These are phyloP conservation scores for Varanus salvator DNA, from an alignment of 2,113 vertebrate species.

Conservation along the genomic window DNA sequence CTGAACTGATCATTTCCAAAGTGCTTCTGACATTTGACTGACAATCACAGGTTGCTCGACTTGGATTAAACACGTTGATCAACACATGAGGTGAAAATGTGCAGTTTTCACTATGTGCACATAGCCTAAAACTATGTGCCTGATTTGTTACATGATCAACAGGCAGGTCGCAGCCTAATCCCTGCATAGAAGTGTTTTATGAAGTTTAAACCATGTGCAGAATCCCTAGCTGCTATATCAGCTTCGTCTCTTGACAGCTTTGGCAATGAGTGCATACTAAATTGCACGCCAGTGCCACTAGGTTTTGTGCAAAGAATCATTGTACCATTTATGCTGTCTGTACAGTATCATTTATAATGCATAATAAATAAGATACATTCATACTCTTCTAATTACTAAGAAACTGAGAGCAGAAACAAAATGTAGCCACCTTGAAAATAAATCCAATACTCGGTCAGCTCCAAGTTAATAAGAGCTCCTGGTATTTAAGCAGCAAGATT, in stretches of 20 bases:
- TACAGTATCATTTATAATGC: slow-evolving; percentile 14
- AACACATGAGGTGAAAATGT: neutral
- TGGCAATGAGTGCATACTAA: slow-evolving; percentile 16
- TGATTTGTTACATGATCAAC: slow-evolving; percentile 8
- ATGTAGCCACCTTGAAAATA: slow-evolving; percentile 19
- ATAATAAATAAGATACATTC: slow-evolving; percentile 37
- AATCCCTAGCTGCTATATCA: neutral
- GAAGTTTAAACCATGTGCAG: neutral
- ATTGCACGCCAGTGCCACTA: neutral
- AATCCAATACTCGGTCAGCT: slow-evolving; percentile 21
- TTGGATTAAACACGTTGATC: neutral
- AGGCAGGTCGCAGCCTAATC: slow-evolving; percentile 3
- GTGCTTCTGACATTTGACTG: neutral
- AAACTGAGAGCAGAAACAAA: neutral
- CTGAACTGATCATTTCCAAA: neutral
- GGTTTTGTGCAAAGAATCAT: slow-evolving; percentile 1
- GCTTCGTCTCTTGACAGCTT: neutral
- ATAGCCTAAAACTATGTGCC: neutral
- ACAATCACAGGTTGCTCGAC: neutral
- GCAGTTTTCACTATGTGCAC: neutral
- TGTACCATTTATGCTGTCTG: slow-evolving; percentile 5
- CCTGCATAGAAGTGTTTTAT: slow-evolving; percentile 1
- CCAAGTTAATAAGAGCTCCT: slow-evolving; percentile 25
- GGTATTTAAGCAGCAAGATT: slow-evolving; percentile 23
- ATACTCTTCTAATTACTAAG: slow-evolving; percentile 4